Percentiles rank a stretch among this genome's conserved stretches.
Evolutionary conservation across 1,140 invertebrate genomes (phyloP).

Genomic region (Dysdera silvatica): DNA sequence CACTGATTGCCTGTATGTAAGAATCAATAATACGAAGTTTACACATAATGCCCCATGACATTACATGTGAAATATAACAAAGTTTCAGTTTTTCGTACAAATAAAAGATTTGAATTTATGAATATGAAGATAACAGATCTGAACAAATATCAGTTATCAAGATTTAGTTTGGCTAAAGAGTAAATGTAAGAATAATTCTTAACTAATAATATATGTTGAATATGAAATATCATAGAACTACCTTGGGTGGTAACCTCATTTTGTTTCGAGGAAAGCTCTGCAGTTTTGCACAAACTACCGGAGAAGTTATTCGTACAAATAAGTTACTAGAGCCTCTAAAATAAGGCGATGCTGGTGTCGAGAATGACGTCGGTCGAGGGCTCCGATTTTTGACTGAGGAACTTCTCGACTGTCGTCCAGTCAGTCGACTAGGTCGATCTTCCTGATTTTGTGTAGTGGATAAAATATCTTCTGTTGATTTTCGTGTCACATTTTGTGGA

Average conservation of each 20-base stretch:
- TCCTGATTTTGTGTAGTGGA: not conserved
- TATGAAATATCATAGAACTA: no score
- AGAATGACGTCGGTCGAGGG: constrained; percentile 18
- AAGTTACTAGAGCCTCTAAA: constrained; percentile 23
- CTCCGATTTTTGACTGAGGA: constrained; percentile 22
- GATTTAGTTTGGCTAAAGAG: no score
- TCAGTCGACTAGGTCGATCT: not conserved
- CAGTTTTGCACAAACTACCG: constrained; percentile 26
- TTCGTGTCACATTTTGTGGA: no score
- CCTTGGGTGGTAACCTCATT: constrained; percentile 28
- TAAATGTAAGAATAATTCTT: no score
- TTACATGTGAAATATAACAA: no score
- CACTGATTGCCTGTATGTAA: no score
- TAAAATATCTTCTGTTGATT: constrained; percentile 23
- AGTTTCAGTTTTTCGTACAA: no score
- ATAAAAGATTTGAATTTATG: not conserved
- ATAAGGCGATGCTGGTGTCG: constrained; percentile 26
- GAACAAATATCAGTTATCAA: not conserved
- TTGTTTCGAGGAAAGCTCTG: constrained; percentile 25
- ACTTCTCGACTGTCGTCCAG: constrained; percentile 12
- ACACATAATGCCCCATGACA: no score
- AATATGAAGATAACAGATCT: not conserved
- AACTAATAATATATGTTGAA: no score
- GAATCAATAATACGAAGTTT: no score
- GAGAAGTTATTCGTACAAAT: constrained; percentile 29